These are phyloP conservation scores for Pollenia angustigena DNA, from an alignment of 2,888 invertebrate genomes.

Conservation along the genomic window DNA sequence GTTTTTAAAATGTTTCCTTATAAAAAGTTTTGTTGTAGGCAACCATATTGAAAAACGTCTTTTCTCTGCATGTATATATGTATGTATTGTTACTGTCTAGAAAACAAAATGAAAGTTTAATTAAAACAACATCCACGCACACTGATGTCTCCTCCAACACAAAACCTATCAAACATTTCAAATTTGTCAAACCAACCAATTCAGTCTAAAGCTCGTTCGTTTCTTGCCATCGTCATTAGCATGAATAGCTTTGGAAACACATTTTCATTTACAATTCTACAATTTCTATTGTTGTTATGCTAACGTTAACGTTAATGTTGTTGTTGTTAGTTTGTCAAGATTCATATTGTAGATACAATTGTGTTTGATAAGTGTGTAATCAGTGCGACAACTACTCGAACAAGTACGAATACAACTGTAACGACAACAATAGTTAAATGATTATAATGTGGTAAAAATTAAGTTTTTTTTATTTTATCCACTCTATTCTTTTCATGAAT, in stretches of 20 bases:
- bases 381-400: conserved; percentile 71
- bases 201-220: background rate
- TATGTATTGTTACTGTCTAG: background rate
- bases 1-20: too few species aligned
- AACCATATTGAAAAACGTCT: background rate
- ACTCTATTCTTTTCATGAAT: background rate
- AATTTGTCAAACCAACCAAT: conserved; percentile 56
- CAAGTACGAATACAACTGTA: conserved; percentile 62
- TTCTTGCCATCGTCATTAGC: conserved; percentile 56
- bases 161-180: conserved; percentile 49
- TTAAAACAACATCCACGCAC: conserved; percentile 40
- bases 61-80: background rate
- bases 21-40: background rate
- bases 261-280: conserved; percentile 55
- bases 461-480: conserved; percentile 30
- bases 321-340: conserved; percentile 50
- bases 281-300: conserved; percentile 39
- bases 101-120: conserved; percentile 27
- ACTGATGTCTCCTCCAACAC: conserved; percentile 22
- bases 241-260: conserved; percentile 60
- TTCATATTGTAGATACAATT: conserved; percentile 68
- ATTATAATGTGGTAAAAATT: conserved; percentile 68
- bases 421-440: conserved; percentile 70
- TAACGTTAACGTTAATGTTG: conserved; percentile 6
- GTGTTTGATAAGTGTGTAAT: conserved; percentile 70